A percentile compares a stretch with the other conserved stretches of the same genome.
phyloP scores from a whole-genome alignment of 1,140 invertebrate genomes.

The Tetragnatha versicolor region DNA sequence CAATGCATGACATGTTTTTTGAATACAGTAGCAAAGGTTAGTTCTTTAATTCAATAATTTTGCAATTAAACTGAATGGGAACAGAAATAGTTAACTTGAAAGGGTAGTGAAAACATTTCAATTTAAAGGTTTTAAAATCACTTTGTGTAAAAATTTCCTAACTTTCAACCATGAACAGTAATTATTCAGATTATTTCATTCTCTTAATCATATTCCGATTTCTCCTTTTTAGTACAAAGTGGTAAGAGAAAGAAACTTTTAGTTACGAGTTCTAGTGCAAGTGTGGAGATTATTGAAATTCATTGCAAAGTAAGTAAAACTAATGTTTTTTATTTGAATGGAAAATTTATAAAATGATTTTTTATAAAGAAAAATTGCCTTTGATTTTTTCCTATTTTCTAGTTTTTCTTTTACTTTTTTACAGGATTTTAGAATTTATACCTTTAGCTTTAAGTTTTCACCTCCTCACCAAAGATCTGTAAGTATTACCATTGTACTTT shows the following conservation, averaged over 20 bases:
- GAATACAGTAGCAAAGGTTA: too few relatives aligned
- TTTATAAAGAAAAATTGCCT: neutral
- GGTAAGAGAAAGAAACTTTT: conserved; percentile 74
- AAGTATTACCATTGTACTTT: conserved; percentile 15
- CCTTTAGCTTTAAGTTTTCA: conserved; percentile 88
- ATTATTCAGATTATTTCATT: too few relatives aligned
- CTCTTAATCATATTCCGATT: too few relatives aligned
- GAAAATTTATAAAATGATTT: neutral
- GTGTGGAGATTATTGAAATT: conserved; percentile 82
- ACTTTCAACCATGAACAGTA: too few relatives aligned
- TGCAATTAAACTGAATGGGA: too few relatives aligned
- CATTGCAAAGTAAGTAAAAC: conserved; percentile 81
- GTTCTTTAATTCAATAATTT: too few relatives aligned
- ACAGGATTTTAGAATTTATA: conserved; percentile 82
- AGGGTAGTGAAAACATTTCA: too few relatives aligned
- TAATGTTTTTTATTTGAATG: neutral
- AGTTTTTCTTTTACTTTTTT: conserved; percentile 52
- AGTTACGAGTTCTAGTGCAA: conserved; percentile 73
- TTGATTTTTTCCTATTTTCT: neutral
- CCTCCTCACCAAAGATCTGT: conserved; percentile 63
- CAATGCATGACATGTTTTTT: too few relatives aligned
- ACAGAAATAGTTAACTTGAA: too few relatives aligned
- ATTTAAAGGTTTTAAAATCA: too few relatives aligned
- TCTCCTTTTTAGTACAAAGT: conserved; percentile 62
- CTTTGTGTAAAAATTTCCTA: too few relatives aligned